Conservation (phyloP, 2,888 invertebrate genomes). For the Syrphus vitripennis region DNA sequence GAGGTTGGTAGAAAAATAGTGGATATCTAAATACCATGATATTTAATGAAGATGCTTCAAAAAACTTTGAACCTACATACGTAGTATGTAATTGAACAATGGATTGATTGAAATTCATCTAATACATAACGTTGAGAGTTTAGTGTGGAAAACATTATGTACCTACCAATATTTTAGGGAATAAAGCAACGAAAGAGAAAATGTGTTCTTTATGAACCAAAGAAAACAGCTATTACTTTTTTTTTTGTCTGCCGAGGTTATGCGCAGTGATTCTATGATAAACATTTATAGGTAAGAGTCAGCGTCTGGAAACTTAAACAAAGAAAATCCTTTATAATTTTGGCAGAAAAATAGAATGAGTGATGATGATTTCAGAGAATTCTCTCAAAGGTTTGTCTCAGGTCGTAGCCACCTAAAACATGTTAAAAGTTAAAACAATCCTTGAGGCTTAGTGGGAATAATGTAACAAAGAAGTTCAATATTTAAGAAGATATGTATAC, state of each 20-base stretch:
- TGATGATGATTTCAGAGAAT: neutral
- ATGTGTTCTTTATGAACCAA: neutral
- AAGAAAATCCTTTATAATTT: constrained; percentile 1
- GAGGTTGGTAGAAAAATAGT: too few species aligned
- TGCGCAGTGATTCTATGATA: constrained; percentile 9
- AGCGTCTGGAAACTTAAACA: neutral
- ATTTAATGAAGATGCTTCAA: too few species aligned
- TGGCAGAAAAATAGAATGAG: neutral
- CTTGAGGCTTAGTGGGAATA: neutral
- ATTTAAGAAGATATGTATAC: neutral
- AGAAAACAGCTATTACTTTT: neutral
- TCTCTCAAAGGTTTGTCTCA: neutral
- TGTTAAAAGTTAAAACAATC: neutral
- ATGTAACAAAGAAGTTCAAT: neutral
- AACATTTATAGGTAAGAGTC: neutral
- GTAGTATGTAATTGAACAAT: too few species aligned
- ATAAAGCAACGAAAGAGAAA: too few species aligned
- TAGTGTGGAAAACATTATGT: too few species aligned
- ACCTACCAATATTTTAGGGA: too few species aligned
- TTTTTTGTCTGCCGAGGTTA: neutral
- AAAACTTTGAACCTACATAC: too few species aligned
- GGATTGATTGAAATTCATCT: too few species aligned
- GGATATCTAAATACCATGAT: too few species aligned
- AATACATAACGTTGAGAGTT: too few species aligned
- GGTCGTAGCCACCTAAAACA: neutral